A percentile compares a stretch with the other conserved stretches of the same genome.
phyloP scores from a whole-genome alignment of 2,888 invertebrate genomes.

The Asteroscopus sphinx region DNA sequence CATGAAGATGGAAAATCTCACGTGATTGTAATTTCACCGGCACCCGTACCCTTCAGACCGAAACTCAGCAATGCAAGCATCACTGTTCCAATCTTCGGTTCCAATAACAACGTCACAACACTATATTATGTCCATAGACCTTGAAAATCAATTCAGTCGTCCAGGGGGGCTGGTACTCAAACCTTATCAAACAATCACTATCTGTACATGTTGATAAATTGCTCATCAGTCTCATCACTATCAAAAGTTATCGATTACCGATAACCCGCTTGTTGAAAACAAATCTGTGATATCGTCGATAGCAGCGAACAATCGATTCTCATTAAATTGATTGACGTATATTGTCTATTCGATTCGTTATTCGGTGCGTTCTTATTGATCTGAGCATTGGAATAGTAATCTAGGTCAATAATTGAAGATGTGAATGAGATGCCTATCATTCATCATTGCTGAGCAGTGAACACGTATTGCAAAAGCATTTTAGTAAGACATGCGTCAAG shows the following conservation, averaged over 20 bases:
- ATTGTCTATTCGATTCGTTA: slow-evolving; percentile 19
- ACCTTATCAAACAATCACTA: slow-evolving; percentile 1
- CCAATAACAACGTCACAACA: too few species aligned
- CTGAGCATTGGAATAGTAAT: slow-evolving; percentile 4
- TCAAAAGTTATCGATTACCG: slow-evolving; percentile 31
- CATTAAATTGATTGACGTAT: slow-evolving; percentile 43
- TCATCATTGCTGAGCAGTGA: slow-evolving; percentile 2
- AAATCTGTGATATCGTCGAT: slow-evolving; percentile 37
- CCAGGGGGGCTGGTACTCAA: not conserved
- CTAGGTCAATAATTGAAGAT: slow-evolving; percentile 26
- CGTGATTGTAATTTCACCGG: too few species aligned
- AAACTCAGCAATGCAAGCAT: too few species aligned
- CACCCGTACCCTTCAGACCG: too few species aligned
- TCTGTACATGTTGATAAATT: slow-evolving; percentile 6
- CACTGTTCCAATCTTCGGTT: too few species aligned
- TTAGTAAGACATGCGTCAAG: not conserved
- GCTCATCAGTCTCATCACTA: slow-evolving; percentile 13
- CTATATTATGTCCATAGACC: too few species aligned
- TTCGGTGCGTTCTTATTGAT: slow-evolving; percentile 22
- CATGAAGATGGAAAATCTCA: too few species aligned
- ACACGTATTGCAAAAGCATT: slow-evolving; percentile 5
- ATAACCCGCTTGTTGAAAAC: slow-evolving; percentile 30
- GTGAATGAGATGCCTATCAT: slow-evolving; percentile 25
- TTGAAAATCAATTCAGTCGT: too few species aligned
- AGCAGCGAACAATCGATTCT: slow-evolving; percentile 38